These are phyloP conservation scores for Molorchus minor DNA, from an alignment of 2,888 invertebrate genomes.

Conservation along the genomic window DNA sequence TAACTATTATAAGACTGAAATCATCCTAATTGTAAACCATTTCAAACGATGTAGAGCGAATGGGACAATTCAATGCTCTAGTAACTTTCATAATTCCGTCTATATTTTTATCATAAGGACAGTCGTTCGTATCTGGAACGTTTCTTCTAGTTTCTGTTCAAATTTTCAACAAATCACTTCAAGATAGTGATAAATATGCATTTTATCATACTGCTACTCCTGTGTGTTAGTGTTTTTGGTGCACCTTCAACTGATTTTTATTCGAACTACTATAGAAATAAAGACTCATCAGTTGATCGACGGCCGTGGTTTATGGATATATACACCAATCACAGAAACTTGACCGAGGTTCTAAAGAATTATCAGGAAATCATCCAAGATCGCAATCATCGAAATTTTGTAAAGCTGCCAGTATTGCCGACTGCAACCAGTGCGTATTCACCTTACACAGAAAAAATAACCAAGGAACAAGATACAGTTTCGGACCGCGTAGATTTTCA, in stretches of 20 bases:
- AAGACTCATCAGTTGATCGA: neutral
- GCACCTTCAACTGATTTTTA: neutral
- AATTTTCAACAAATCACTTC: neutral
- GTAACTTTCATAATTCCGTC: slow-evolving; percentile 28
- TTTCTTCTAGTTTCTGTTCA: slow-evolving; percentile 6
- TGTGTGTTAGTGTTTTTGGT: neutral
- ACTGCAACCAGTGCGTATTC: neutral
- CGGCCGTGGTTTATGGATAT: slow-evolving; percentile 18
- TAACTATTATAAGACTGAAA: neutral
- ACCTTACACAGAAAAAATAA: slow-evolving; percentile 6
- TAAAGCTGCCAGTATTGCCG: neutral
- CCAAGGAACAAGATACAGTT: slow-evolving; percentile 15
- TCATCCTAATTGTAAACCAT: neutral
- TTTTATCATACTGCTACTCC: neutral
- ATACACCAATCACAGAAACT: slow-evolving; percentile 29
- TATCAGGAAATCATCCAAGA: slow-evolving; percentile 5
- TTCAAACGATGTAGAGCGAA: slow-evolving; percentile 33
- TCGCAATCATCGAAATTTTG: neutral
- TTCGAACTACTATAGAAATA: too few relatives aligned
- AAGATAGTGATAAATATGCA: neutral
- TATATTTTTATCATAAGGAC: slow-evolving; percentile 7
- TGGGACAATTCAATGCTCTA: slow-evolving; percentile 37
- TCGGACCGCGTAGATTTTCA: slow-evolving; percentile 37
- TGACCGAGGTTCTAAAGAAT: slow-evolving; percentile 23
- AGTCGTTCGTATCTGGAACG: neutral